Evolutionary conservation across 2,113 vertebrate species (phyloP).

Genomic region (Synchiropus splendidus): DNA sequence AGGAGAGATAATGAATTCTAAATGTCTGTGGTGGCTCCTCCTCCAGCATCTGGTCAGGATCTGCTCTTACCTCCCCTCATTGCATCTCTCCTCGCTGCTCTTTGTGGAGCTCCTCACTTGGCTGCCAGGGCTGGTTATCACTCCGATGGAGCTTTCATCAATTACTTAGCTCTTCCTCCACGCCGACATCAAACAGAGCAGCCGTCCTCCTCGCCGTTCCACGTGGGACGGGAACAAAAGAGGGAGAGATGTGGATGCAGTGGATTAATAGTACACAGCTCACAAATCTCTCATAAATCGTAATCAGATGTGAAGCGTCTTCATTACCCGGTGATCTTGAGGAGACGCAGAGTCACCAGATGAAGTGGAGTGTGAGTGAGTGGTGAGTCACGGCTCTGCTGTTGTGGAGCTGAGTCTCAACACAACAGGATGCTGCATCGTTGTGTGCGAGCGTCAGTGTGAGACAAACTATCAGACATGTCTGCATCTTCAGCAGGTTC

Average conservation of each 20-base stretch:
- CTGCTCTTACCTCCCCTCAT: slow-evolving; percentile 56
- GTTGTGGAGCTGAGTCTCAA: too few relatives aligned
- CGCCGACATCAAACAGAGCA: slow-evolving; percentile 31
- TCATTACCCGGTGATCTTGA: too few relatives aligned
- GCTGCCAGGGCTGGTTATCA: slow-evolving; percentile 51
- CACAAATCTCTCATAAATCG: slow-evolving; percentile 48
- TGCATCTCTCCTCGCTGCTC: slow-evolving; percentile 42
- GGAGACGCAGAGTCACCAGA: too few relatives aligned
- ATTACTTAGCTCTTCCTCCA: slow-evolving; percentile 44
- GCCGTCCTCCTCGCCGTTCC: too few relatives aligned
- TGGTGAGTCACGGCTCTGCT: too few relatives aligned
- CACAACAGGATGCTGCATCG: too few relatives aligned
- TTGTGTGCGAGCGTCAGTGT: too few relatives aligned
- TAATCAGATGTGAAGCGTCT: slow-evolving; percentile 35
- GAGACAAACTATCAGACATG: too few relatives aligned
- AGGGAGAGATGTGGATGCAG: slow-evolving; percentile 8
- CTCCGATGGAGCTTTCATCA: slow-evolving; percentile 58
- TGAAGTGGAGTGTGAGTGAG: too few relatives aligned
- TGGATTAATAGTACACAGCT: slow-evolving; percentile 38
- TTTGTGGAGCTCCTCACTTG: too few relatives aligned
- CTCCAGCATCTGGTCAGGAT: slow-evolving; percentile 57
- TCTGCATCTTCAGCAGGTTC: too few relatives aligned
- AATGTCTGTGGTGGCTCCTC: slow-evolving; percentile 32
- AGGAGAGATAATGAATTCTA: slow-evolving; percentile 14
- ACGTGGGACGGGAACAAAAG: slow-evolving; percentile 6